Evolutionary conservation across 1,140 invertebrate genomes (phyloP).

Genomic region (Heliothis subflexa): DNA sequence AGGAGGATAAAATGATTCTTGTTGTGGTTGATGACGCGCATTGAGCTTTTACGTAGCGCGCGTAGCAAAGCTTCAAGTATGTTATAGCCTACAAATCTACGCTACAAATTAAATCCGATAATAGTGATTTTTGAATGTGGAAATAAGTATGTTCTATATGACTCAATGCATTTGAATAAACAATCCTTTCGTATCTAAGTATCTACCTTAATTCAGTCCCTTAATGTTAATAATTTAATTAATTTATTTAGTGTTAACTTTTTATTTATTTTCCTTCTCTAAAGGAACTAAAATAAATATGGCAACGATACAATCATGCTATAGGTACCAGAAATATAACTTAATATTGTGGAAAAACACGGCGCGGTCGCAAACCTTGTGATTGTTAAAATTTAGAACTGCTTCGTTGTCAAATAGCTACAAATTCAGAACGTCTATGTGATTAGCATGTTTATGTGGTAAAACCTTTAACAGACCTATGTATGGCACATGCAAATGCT

Average conservation of each 20-base stretch:
- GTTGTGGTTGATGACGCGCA: constrained; percentile 6
- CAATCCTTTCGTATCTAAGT: too few species aligned
- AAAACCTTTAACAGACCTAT: constrained; percentile 18
- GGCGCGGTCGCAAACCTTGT: background rate
- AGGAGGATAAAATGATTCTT: constrained; percentile 18
- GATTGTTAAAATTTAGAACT: background rate
- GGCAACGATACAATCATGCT: background rate
- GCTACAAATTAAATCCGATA: too few species aligned
- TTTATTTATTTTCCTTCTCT: too few species aligned
- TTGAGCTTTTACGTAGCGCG: constrained; percentile 32
- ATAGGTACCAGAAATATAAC: background rate
- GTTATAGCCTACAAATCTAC: too few species aligned
- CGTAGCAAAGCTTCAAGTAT: constrained; percentile 5
- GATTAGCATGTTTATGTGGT: constrained; percentile 21
- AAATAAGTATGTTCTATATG: too few species aligned
- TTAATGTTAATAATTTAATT: too few species aligned
- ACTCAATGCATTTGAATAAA: too few species aligned
- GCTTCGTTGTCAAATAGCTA: constrained; percentile 3
- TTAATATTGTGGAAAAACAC: background rate
- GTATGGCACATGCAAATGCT: background rate
- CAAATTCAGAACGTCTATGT: constrained; percentile 13
- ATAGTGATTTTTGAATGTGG: too few species aligned
- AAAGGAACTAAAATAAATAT: background rate
- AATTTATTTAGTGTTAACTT: too few species aligned
- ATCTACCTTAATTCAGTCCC: too few species aligned